A percentile compares a stretch with the other conserved stretches of the same genome.
These are phyloP conservation scores for Macrosiphum euphorbiae DNA, from an alignment of 2,888 invertebrate genomes.

Conservation along the genomic window DNA sequence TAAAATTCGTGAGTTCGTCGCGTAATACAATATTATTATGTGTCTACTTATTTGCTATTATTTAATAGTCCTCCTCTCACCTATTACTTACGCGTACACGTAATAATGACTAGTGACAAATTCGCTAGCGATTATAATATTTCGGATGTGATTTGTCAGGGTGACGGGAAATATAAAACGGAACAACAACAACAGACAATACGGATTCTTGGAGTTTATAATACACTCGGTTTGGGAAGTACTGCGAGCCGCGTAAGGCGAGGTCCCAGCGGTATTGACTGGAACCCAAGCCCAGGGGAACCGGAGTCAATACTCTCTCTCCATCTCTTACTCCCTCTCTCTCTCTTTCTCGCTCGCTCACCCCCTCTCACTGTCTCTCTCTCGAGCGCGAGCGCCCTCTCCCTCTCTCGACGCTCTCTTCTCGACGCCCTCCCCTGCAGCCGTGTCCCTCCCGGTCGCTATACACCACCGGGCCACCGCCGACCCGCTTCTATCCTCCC, in stretches of 20 bases:
- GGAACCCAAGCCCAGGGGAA: conserved; percentile 72
- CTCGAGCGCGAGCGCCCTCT: conserved; percentile 55
- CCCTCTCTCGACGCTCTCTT: conserved; percentile 66
- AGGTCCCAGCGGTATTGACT: conserved; percentile 74
- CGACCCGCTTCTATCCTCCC: conserved; percentile 16
- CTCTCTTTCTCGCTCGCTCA: conserved; percentile 68
- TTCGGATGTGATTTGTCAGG: not conserved
- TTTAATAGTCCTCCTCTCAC: not conserved
- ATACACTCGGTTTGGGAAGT: conserved; percentile 61
- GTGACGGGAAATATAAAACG: not conserved
- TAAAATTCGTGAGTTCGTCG: not conserved
- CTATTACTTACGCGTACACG: not conserved
- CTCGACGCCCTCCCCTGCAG: not conserved
- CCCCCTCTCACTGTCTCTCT: not conserved
- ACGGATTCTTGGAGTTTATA: conserved; percentile 12
- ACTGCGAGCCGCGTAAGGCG: conserved; percentile 65
- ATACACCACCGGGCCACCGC: not conserved
- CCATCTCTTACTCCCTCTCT: conserved; percentile 71
- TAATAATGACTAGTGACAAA: not conserved
- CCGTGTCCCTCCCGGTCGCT: not conserved
- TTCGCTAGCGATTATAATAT: not conserved
- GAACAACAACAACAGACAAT: not conserved
- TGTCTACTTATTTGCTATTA: not conserved
- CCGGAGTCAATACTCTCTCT: conserved; percentile 71
- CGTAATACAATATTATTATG: not conserved